Evolutionary conservation across 1,140 invertebrate genomes (phyloP), one percentile per base, ranked within the genome.

Genomic region (Diorhabda sublineata): DNA sequence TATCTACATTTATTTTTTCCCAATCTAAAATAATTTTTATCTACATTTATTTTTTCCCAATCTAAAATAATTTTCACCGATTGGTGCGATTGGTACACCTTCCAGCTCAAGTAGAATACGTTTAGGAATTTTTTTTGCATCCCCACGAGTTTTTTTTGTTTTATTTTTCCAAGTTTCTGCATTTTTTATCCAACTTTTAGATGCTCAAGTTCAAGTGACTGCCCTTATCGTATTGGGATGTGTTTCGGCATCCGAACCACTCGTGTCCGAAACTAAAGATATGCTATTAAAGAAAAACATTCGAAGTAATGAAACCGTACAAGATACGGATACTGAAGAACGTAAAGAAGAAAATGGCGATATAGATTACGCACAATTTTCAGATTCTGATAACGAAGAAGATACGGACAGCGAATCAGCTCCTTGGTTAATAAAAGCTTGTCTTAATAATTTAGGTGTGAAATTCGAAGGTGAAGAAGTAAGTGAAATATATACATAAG

Each of bases 181-280:
- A 26, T 26, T 26, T 26, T 26, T 26, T 26, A 26, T 26, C 26
- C 26, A 26, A 26, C 1, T 79, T 78, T 64, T 75, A 90, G 90
- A 92, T 83, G 84, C 86, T 3, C 90, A 90, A 60, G 84, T 95
- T 52, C 87, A 90, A 81, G 91, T 94, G 5, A 89, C 90, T 2
- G 88, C 90, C 2, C 75, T 95, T 61, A 87, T 92, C 45, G 90
- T 92, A 59, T 87, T 94, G 73, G 91, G 92, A 52, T 89, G 90
- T 69, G 81, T 94, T 57, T 82, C 91, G 42, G 87, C 87, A 56
- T 82, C 86, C 41, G 89, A 90, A 78, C 89, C 87, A 59, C 78
- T 84, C 3, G 79, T 86, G 3, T 76, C 82, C 68, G 89, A 90
- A 80, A 85, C 83, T 58, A 67, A 78, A 52, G 64, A 73, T 3